Base-by-base conservation (phyloP, 2,113 vertebrate genomes). In the Tapirus terrestris region DNA sequence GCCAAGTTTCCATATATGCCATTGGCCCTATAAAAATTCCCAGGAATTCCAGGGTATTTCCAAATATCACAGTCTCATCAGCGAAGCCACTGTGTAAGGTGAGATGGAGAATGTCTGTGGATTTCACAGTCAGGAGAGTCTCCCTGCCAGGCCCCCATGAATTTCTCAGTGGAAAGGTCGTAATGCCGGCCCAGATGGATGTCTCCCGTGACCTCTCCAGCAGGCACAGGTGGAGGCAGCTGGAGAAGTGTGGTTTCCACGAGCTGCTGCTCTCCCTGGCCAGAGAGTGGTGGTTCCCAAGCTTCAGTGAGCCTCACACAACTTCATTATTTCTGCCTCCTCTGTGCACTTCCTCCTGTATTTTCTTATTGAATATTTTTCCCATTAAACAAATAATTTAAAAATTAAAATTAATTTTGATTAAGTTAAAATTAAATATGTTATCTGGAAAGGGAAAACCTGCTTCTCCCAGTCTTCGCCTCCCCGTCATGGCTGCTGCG, bases 281-380 rank as follows among this genome's bases (percentile, higher is more conserved):
- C 39, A 43, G 65, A 48, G 3, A 39, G 25, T 6, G 8, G 33
- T 13, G 23, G 13, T 48, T 3, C 36, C 48, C 61, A 14, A 21
- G 29, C 31, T 45, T 58, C n/a, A 7, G n/a, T 2, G 7, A n/a
- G 58, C n/a, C 36, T 67, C 45, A 3, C 3, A 12, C 68, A 39
- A 83, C 17, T 5, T 36, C 31, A 1, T 48, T 25, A 4, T 39
- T 7, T 25, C 9, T 13, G 2, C 25, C 25, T 12, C n/a, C 1
- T 45, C 27, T 36, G 14, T 0, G 2, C 0, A 14, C 11, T 4
- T 5, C 70, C 16, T 36, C 58, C 14, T 8, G 36, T 4, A 6
- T 45, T 36, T 53, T 27, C 63, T 72, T 36, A 36, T 25, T 65
- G 31, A 7, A n/a, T 31, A 9, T 3, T 27, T 31, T 33, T 51